Base-by-base conservation (phyloP, 2,888 invertebrate genomes). In the Euplexia lucipara region DNA sequence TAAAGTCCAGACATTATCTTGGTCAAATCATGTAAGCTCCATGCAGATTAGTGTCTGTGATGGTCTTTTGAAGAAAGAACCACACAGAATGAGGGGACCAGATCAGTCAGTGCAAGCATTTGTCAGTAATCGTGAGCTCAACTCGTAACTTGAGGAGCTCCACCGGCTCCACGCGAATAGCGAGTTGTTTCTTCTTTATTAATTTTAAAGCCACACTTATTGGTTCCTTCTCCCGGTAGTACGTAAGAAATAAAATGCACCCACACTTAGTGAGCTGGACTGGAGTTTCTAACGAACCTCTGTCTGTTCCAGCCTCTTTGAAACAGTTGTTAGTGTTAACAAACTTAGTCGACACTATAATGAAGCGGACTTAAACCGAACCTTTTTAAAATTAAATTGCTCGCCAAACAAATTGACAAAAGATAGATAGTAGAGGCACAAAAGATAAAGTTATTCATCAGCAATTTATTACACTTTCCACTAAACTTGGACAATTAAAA, bases 401-500 rank as follows among this genome's bases (percentile, higher is more conserved):
- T 65, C 57, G 22, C 69, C 59, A 65, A 74, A 70, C 60, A 69
- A 69, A 59, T 72, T 74, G 20, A 54, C 54, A 74, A 70, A 65
- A 70, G 52, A 70, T 63, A 70, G 52, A 70, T 63, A 62, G 58
- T 62, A 26, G n/a, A 6, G 54, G 42, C 48, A 45, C 70, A 67
- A 62, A 68, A 72, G 62, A 72, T 52, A 74, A 74, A 74, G 48
- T 74, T 74, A 77, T 83, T 73, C 82, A 78, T 74, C 72, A 79
- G 64, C 76, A 82, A 87, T 88, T 87, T 83, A 84, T 88, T 86
- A 86, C 87, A 86, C 83, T 87, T 87, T 85, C 81, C 82, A 82
- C 79, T 78, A 66, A 92, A 93, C 92, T 93, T 93, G 78, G 88
- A 90, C 92, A 93, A 93, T 93, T 93, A 93, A 92, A 91, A 90